Base-by-base conservation (phyloP, 2,113 vertebrate genomes). In the Tragulus kanchil region DNA sequence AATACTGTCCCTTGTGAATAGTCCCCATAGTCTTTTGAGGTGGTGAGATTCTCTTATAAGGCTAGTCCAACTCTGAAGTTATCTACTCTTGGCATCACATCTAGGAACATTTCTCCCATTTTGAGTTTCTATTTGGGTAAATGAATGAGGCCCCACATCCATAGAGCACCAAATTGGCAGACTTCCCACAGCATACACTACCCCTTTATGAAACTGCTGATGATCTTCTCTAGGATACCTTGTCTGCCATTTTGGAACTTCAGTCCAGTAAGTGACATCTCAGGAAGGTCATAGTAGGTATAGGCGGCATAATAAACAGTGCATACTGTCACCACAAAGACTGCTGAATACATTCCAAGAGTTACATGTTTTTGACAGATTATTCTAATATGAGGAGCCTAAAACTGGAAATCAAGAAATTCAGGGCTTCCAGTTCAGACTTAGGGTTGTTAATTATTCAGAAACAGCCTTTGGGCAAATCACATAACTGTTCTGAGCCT, bases 81-180 rank as follows among this genome's bases (percentile, higher is more conserved):
- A 58, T 21, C 6, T 11, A 86, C 75, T 73, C 3, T 95, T 90
- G 28, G 31, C 56, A 95, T n/a, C n/a, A n/a, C n/a, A n/a, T n/a
- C n/a, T n/a, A n/a, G n/a, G n/a, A n/a, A n/a, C n/a, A n/a, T n/a
- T n/a, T n/a, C n/a, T n/a, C n/a, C n/a, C n/a, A n/a, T n/a, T n/a
- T n/a, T n/a, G n/a, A n/a, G n/a, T 86, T 84, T 28, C 9, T 90
- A 1, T 69, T 97, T 87, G 77, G 16, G 65, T 89, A 19, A 97
- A 81, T 50, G 45, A 94, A 78, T 90, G 75, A 87, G 13, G 6
- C 7, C 16, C 15, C 12, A 56, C 17, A 56, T 19, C 12, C n/a
- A 89, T 6, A 48, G 8, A 69, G 7, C 8, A 85, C 36, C 25
- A 96, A 90, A 67, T 75, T 92, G 42, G 14, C 36, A 75, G 48